These are phyloP conservation scores for Agrochola lychnidis DNA, from an alignment of 2,888 invertebrate genomes.

Conservation along the genomic window DNA sequence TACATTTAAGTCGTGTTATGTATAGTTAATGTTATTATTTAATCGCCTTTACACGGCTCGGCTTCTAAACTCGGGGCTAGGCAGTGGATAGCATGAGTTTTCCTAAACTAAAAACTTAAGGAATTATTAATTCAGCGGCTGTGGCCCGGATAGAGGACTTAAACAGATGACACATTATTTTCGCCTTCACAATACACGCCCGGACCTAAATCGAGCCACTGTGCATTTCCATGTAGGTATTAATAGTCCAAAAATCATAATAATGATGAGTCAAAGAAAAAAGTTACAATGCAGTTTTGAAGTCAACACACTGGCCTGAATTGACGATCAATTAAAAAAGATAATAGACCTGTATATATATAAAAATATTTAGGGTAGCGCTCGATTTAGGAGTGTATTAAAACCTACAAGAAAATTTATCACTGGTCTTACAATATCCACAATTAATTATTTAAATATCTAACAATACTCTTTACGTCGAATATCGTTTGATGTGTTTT, in stretches of 20 bases:
- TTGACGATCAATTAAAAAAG: neutral
- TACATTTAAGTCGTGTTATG: too few relatives aligned
- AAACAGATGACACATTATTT: neutral
- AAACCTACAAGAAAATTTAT: too few relatives aligned
- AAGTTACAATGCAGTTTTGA: neutral
- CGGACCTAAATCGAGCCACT: neutral
- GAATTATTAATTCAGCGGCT: neutral
- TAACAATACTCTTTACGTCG: neutral
- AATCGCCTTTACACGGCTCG: neutral
- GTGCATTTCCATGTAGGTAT: neutral
- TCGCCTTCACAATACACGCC: neutral
- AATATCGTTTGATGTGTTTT: neutral
- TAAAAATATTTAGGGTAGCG: neutral
- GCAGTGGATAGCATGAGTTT: constrained; percentile 14
- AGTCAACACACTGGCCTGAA: neutral
- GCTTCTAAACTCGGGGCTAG: constrained; percentile 4
- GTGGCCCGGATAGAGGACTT: neutral
- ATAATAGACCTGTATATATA: too few relatives aligned
- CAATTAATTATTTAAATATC: neutral
- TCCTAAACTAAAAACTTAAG: neutral
- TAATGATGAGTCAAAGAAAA: neutral
- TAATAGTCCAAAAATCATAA: neutral
- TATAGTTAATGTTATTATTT: neutral
- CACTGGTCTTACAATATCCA: neutral
- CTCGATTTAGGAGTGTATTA: neutral